A percentile compares a stretch with the other conserved stretches of the same genome.
These are phyloP conservation scores for Oligia strigilis DNA, from an alignment of 2,888 invertebrate genomes.

Conservation along the genomic window DNA sequence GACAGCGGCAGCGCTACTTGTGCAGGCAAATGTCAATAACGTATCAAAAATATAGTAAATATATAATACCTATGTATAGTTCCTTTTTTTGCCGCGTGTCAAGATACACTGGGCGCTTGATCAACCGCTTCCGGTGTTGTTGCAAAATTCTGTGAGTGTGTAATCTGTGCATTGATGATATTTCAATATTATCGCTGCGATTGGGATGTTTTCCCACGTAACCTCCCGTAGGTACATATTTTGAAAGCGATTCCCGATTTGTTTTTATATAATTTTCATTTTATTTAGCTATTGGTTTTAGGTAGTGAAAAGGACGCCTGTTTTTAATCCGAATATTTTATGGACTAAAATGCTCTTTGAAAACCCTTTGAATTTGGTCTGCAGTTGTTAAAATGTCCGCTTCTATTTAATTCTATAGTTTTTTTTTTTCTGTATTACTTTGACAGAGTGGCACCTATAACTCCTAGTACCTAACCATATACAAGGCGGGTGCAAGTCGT, in stretches of 20 bases:
- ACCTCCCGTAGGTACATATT: background rate
- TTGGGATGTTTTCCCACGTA: constrained; percentile 20
- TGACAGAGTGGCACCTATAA: background rate
- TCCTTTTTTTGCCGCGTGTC: background rate
- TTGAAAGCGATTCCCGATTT: background rate
- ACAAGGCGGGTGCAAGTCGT: background rate
- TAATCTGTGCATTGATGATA: constrained; percentile 37
- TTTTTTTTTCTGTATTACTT: background rate
- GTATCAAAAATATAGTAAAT: background rate
- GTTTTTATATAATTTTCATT: background rate
- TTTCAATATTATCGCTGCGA: constrained; percentile 30
- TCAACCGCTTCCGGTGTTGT: constrained; percentile 26
- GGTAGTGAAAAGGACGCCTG: background rate
- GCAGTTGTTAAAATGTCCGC: background rate
- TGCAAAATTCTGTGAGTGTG: constrained; percentile 33
- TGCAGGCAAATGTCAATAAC: background rate
- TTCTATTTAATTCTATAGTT: background rate
- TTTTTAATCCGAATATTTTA: background rate
- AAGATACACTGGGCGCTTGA: background rate
- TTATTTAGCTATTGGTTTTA: background rate
- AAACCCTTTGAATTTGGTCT: background rate
- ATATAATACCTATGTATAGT: constrained; percentile 1
- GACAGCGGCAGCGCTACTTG: background rate
- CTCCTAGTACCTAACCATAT: background rate
- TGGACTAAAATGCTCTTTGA: background rate